phyloP scores from a whole-genome alignment of 2,888 invertebrate genomes.

The Clostera curtula region DNA sequence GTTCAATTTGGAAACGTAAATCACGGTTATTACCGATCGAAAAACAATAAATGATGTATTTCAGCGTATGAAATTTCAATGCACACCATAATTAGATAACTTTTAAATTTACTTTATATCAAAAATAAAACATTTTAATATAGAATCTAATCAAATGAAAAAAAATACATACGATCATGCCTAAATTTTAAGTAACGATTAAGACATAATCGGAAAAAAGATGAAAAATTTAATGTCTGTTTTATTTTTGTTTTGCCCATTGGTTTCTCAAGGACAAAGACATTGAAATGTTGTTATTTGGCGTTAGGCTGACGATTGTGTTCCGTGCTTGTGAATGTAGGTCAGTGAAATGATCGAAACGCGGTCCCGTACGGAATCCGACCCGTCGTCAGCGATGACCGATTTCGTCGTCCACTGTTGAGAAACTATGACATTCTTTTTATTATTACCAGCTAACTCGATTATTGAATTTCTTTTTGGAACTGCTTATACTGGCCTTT shows the following conservation, averaged over 20 bases:
- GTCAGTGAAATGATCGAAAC: conserved; percentile 72
- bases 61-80: no score
- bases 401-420: conserved; percentile 54
- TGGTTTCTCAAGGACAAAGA: conserved; percentile 25
- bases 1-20: conserved; percentile 19
- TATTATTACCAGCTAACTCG: conserved; percentile 20
- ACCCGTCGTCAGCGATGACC: conserved; percentile 52
- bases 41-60: no score
- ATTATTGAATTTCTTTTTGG: conserved; percentile 5
- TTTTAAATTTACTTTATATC: no score
- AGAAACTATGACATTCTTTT: conserved; percentile 54
- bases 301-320: conserved; percentile 22
- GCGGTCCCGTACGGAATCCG: conserved; percentile 67
- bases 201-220: no score
- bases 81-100: no score
- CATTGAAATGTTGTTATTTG: conserved; percentile 20
- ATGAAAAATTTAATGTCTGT: neutral
- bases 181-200: conserved; percentile 1
- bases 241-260: conserved; percentile 2
- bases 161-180: no score
- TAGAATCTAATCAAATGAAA: no score
- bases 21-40: conserved; percentile 17
- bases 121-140: no score
- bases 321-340: conserved; percentile 49
- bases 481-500: conserved; percentile 4